Percentiles rank a stretch among this genome's conserved stretches.
phyloP scores from a whole-genome alignment of 2,113 vertebrate genomes.

The Taxidea taxus region DNA sequence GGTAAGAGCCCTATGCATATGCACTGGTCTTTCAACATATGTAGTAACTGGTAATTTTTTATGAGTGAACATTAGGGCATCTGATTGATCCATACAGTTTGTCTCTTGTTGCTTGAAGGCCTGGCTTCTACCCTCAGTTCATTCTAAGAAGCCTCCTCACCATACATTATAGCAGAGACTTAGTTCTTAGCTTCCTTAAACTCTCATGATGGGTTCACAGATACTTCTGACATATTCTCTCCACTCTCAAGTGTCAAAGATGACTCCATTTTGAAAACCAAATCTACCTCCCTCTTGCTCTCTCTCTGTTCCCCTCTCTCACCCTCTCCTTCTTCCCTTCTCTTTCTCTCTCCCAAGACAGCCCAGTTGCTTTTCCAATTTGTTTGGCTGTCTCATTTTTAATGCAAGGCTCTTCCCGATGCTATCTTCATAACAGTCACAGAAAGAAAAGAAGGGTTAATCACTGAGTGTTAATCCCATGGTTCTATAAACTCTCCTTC shows the following conservation, averaged over 20 bases:
- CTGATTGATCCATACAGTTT: not conserved
- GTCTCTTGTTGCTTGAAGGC: not conserved
- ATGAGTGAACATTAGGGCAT: not conserved
- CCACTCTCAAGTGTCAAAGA: not conserved
- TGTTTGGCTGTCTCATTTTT: not conserved
- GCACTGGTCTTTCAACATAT: not conserved
- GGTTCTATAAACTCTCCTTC: not conserved
- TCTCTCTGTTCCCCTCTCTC: not conserved
- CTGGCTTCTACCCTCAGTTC: not conserved
- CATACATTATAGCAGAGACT: not conserved
- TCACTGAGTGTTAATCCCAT: not conserved
- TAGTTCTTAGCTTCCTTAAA: not conserved
- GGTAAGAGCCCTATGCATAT: not conserved
- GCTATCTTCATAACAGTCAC: not conserved
- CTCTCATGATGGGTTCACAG: not conserved
- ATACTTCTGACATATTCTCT: not conserved
- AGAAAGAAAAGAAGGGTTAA: not conserved
- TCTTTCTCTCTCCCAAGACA: not conserved
- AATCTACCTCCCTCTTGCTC: not conserved
- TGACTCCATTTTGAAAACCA: not conserved
- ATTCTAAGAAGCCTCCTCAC: not conserved
- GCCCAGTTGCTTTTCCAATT: not conserved
- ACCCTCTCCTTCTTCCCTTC: no score
- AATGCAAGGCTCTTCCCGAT: not conserved
- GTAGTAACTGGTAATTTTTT: not conserved